These are phyloP conservation scores for Megaleporinus macrocephalus DNA, from an alignment of 2,113 vertebrate species.

Conservation along the genomic window DNA sequence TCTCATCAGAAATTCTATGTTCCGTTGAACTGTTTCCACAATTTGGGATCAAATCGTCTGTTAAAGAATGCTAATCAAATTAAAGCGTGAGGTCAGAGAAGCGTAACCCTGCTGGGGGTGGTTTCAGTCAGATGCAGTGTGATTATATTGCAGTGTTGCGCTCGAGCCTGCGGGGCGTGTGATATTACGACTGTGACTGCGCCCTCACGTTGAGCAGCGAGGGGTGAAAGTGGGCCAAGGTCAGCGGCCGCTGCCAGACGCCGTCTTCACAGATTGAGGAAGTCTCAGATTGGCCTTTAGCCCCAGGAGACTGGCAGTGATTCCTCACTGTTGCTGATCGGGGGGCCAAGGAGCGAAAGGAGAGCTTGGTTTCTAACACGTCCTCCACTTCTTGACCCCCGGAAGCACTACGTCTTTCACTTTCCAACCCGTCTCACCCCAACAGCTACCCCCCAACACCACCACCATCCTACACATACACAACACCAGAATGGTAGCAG, in stretches of 20 bases:
- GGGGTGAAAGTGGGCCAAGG: constrained; percentile 38
- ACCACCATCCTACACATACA: background rate
- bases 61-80: too few species aligned
- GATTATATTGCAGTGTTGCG: background rate
- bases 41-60: too few species aligned
- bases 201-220: too few species aligned
- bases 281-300: background rate
- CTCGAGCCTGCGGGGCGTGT: background rate
- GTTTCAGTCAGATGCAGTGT: too few species aligned
- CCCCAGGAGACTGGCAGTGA: constrained; percentile 27
- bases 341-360: constrained; percentile 12
- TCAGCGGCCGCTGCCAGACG: background rate
- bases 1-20: too few species aligned
- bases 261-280: constrained; percentile 8
- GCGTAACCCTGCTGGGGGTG: too few species aligned
- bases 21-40: too few species aligned
- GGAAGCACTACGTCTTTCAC: constrained; percentile 25
- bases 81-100: too few species aligned
- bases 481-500: constrained; percentile 29
- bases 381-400: constrained; percentile 39
- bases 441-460: too few species aligned
- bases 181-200: background rate
- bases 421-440: constrained; percentile 3
- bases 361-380: constrained; percentile 21
- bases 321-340: constrained; percentile 5